A percentile compares a stretch with the other conserved stretches of the same genome.
Conservation (phyloP, 2,113 vertebrate species). For the Hemibagrus wyckioides region DNA sequence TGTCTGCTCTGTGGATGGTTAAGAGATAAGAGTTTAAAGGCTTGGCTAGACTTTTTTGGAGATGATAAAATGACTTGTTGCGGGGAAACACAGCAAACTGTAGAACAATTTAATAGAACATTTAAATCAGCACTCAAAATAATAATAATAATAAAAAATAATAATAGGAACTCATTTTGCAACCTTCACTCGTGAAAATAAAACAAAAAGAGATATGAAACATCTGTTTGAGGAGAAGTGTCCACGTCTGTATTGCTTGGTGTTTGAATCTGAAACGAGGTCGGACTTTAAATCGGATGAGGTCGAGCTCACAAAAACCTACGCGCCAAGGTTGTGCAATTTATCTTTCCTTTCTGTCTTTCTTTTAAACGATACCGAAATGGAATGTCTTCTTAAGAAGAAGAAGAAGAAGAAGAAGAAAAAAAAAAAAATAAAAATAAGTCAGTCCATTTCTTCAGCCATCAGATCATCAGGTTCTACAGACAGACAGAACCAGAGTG, state of each 20-base stretch:
- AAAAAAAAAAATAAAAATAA: too few relatives aligned
- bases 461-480: neutral
- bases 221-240: neutral
- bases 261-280: constrained; percentile 27
- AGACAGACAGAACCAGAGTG: neutral
- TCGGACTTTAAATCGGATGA: neutral
- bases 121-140: neutral
- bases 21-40: too few relatives aligned
- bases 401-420: too few relatives aligned
- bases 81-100: neutral
- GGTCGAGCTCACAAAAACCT: neutral
- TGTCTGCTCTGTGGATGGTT: too few relatives aligned
- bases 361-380: neutral
- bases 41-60: neutral
- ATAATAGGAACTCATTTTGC: neutral
- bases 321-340: neutral
- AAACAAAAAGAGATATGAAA: neutral
- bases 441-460: neutral
- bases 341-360: neutral
- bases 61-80: constrained; percentile 13
- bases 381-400: constrained; percentile 17
- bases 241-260: constrained; percentile 40
- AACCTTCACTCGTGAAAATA: neutral
- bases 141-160: neutral
- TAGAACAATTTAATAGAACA: neutral